Base-by-base conservation (phyloP, 2,888 invertebrate genomes). In the Atethmia centrago region DNA sequence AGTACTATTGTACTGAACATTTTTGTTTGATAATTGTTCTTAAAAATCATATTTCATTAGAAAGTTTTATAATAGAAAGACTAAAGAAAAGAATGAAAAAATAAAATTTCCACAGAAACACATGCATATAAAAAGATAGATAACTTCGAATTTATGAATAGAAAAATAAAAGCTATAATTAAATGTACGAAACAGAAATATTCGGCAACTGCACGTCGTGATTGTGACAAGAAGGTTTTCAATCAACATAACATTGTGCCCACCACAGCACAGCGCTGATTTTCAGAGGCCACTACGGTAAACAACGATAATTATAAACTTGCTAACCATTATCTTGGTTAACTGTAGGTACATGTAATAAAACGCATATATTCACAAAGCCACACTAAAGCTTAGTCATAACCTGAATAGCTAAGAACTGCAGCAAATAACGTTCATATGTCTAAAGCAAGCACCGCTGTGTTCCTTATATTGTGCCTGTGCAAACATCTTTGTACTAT, bases 341-440 rank as follows among this genome's bases (percentile, higher is more conserved):
- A 36, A 61, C 61, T 55, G n/a, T 14, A 28, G 28, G 31, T 51
- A 10, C 28, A 51, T 51, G n/a, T 58, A 25, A 51, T 56, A 62
- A 56, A 79, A 65, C 31, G 28, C 49, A 31, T 65, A 61, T 63
- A 47, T 45, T 65, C 21, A 36, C 53, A 67, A 63, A 68, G 42
- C 14, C 25, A 28, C 56, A 56, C 63, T 77, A 64, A 53, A 55
- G 28, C 62, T 59, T 21, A 63, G 62, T 68, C 58, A 61, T 69
- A 69, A 80, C 62, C 45, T 73, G 21, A 77, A 67, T 77, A 68
- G 65, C 70, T 67, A 40, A 71, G 51, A 73, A 72, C 71, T 82
- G 66, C 64, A 75, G 76, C 75, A 83, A 79, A 84, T 67, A 76
- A 74, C 58, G 55, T 69, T 72, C 63, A 55, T 79, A 74, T 69